phyloP scores from a whole-genome alignment of 2,113 vertebrate genomes.

The Hystrix brachyura region DNA sequence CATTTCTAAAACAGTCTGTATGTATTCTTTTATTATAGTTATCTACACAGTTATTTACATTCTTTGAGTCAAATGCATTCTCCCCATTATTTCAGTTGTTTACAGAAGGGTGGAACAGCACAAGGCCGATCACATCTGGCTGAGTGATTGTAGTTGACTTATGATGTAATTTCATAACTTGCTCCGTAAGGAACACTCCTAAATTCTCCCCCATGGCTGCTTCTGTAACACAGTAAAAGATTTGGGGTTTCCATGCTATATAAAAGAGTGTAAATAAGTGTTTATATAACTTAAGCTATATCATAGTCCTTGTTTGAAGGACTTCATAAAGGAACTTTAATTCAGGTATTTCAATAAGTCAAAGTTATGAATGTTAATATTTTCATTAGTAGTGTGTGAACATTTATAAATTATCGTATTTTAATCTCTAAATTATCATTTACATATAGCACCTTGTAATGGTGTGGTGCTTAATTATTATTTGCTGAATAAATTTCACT shows the following conservation, averaged over 20 bases:
- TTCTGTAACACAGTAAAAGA: background rate
- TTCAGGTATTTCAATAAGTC: conserved; percentile 13
- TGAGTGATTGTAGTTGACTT: conserved; percentile 29
- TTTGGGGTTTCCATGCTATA: background rate
- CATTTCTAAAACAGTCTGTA: background rate
- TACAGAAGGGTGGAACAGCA: background rate
- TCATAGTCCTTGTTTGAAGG: conserved; percentile 41
- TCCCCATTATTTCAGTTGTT: conserved; percentile 1
- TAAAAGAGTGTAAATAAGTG: background rate
- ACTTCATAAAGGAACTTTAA: conserved; percentile 15
- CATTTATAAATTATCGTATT: background rate
- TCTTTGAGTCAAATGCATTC: background rate
- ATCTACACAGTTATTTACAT: background rate
- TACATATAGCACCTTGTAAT: background rate
- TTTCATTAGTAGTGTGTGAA: background rate
- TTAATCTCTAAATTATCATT: background rate
- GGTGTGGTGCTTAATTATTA: conserved; percentile 23
- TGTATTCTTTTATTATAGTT: background rate
- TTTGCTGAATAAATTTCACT: conserved; percentile 45
- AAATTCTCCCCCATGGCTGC: background rate
- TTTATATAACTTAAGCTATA: background rate
- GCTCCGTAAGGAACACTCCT: background rate
- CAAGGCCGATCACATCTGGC: background rate
- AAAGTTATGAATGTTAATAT: background rate
- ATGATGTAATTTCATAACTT: background rate